Evolutionary conservation across 2,888 invertebrate genomes (phyloP).

Genomic region (Drosophila prolongata): DNA sequence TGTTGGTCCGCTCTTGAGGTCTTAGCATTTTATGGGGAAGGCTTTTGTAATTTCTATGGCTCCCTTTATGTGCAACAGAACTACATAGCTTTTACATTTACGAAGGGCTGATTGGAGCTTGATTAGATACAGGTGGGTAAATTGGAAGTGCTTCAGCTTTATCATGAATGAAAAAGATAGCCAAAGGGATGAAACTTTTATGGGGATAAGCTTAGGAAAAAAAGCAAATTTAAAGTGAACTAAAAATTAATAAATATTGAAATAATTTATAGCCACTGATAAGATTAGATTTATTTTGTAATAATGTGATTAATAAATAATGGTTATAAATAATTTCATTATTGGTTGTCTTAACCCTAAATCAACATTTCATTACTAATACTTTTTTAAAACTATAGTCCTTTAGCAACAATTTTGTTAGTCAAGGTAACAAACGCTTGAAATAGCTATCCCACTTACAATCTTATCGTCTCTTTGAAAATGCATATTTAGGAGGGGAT

Average conservation of each 20-base stretch:
- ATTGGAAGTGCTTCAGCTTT: constrained; percentile 1
- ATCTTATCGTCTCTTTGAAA: neutral
- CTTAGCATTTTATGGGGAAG: constrained; percentile 28
- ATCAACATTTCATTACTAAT: neutral
- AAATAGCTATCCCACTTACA: too few species aligned
- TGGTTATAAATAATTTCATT: too few species aligned
- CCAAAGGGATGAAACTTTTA: too few species aligned
- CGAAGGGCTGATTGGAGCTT: constrained; percentile 25
- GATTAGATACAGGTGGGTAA: constrained; percentile 11
- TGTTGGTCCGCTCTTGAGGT: constrained; percentile 33
- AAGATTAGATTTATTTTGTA: too few species aligned
- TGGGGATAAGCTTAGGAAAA: too few species aligned
- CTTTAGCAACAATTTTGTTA: too few species aligned
- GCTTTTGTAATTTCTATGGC: constrained; percentile 18
- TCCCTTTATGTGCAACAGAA: constrained; percentile 21
- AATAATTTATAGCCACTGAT: too few species aligned
- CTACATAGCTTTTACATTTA: constrained; percentile 4
- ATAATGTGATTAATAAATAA: too few species aligned
- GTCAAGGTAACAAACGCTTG: too few species aligned
- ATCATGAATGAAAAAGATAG: neutral
- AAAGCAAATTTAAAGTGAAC: too few species aligned
- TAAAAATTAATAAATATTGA: too few species aligned
- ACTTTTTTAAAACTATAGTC: neutral
- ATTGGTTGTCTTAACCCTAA: too few species aligned
- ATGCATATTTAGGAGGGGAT: constrained; percentile 64